Conservation (phyloP, 53 echinoderm and acorn worm species). For the Echinarachnius parma region DNA sequence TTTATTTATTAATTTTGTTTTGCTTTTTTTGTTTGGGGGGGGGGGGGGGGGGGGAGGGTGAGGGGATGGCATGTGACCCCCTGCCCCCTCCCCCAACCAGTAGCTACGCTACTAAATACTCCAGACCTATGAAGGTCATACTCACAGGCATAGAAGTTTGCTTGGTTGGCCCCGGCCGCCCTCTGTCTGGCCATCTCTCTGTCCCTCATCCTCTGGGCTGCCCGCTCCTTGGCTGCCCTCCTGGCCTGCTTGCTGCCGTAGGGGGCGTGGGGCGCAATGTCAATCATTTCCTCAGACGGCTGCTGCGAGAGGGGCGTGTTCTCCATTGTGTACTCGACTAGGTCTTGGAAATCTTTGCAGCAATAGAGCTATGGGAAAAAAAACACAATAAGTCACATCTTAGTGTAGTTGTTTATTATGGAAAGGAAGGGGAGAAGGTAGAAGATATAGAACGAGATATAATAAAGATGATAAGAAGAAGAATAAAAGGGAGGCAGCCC, state of each 20-base stretch:
- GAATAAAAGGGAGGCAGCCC: no score
- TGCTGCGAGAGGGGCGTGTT: conserved; percentile 64
- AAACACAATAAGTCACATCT: neutral
- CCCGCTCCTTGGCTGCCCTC: conserved; percentile 93
- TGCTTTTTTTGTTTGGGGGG: no score
- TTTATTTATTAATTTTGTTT: no score
- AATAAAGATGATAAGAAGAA: no score
- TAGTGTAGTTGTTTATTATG: no score
- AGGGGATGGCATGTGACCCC: no score
- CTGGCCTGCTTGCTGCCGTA: conserved; percentile 98
- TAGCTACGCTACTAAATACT: no score
- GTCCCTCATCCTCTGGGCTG: conserved; percentile 83
- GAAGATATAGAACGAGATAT: no score
- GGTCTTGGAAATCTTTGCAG: conserved; percentile 81
- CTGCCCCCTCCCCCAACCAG: no score
- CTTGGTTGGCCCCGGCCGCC: conserved; percentile 89
- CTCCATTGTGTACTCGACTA: conserved; percentile 86
- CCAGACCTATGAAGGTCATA: no score
- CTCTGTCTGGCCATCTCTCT: conserved; percentile 87
- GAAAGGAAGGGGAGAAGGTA: no score
- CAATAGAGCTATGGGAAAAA: conserved; percentile 73
- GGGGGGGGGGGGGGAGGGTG: no score
- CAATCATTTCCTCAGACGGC: conserved; percentile 81
- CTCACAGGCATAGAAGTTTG: conserved; percentile 99
- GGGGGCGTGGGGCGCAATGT: conserved; percentile 93